Percentiles rank a stretch among this genome's conserved stretches.
phyloP scores from a whole-genome alignment of 2,888 invertebrate genomes.

The Chrysopilus asiliformis region DNA sequence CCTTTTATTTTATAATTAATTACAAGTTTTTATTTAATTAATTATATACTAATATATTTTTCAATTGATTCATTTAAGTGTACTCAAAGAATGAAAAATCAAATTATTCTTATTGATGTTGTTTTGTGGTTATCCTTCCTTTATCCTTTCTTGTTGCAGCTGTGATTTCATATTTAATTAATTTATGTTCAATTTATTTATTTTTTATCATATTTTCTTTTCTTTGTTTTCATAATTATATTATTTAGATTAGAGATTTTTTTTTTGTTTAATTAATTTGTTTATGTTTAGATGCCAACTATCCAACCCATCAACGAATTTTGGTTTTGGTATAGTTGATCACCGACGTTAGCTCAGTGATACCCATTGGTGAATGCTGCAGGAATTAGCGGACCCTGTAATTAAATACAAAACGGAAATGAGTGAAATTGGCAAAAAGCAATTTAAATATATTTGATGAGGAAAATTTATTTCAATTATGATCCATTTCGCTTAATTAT shows the following conservation, averaged over 20 bases:
- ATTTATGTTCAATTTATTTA: background rate
- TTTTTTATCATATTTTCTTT: constrained; percentile 18
- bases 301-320: constrained; percentile 20
- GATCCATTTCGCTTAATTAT: too few relatives aligned
- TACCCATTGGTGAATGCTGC: constrained; percentile 98
- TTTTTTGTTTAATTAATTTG: constrained; percentile 16
- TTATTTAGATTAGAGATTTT: constrained; percentile 19
- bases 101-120: too few relatives aligned
- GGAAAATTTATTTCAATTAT: too few relatives aligned
- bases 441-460: too few relatives aligned
- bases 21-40: too few relatives aligned
- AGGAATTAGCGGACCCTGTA: constrained; percentile 90
- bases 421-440: too few relatives aligned
- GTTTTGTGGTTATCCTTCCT: constrained; percentile 1
- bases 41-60: too few relatives aligned
- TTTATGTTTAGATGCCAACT: constrained; percentile 23
- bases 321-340: constrained; percentile 21
- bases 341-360: constrained; percentile 56
- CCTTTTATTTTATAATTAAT: too few relatives aligned
- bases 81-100: too few relatives aligned
- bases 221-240: constrained; percentile 29
- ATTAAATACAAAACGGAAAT: constrained; percentile 19
- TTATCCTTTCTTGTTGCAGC: too few relatives aligned
- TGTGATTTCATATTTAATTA: constrained; percentile 1
- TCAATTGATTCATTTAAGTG: too few relatives aligned